These are phyloP conservation scores for Tetheella fluctuosa DNA, from an alignment of 2,888 invertebrate species.

Conservation along the genomic window DNA sequence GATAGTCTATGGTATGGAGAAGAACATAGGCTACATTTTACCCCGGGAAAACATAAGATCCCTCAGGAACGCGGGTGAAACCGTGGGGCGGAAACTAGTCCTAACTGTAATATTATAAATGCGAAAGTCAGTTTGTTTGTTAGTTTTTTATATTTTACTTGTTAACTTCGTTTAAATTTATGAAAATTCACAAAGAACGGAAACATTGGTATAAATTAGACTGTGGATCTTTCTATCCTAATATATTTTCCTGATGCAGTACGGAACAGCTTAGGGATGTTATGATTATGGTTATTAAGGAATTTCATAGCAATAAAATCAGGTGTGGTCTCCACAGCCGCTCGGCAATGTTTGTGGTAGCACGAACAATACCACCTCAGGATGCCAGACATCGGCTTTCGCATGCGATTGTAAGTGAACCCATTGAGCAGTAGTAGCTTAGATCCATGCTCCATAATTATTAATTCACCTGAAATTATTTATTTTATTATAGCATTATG, in stretches of 20 bases:
- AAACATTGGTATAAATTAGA: no score
- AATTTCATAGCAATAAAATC: slow-evolving; percentile 17
- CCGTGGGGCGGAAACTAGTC: no score
- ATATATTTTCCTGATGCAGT: not conserved
- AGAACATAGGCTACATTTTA: no score
- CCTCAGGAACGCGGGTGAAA: no score
- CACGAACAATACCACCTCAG: slow-evolving; percentile 33
- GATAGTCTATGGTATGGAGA: no score
- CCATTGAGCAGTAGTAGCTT: slow-evolving; percentile 22
- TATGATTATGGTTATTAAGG: slow-evolving; percentile 41
- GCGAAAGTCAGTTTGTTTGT: no score
- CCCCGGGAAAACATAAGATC: no score
- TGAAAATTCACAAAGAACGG: no score
- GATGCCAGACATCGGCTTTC: slow-evolving; percentile 17
- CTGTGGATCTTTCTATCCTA: not conserved
- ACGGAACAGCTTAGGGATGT: slow-evolving; percentile 31
- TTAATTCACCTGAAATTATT: slow-evolving; percentile 23
- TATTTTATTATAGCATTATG: no score
- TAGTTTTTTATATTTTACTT: no score
- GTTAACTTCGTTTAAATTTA: no score
- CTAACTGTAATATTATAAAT: no score
- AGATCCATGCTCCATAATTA: slow-evolving; percentile 22
- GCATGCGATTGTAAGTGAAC: slow-evolving; percentile 43
- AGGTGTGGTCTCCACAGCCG: slow-evolving; percentile 18
- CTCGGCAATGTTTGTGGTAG: slow-evolving; percentile 35